A percentile compares a stretch with the other conserved stretches of the same genome.
Evolutionary conservation across 1,140 invertebrate species (phyloP).

Genomic region (Lepidurus apus): DNA sequence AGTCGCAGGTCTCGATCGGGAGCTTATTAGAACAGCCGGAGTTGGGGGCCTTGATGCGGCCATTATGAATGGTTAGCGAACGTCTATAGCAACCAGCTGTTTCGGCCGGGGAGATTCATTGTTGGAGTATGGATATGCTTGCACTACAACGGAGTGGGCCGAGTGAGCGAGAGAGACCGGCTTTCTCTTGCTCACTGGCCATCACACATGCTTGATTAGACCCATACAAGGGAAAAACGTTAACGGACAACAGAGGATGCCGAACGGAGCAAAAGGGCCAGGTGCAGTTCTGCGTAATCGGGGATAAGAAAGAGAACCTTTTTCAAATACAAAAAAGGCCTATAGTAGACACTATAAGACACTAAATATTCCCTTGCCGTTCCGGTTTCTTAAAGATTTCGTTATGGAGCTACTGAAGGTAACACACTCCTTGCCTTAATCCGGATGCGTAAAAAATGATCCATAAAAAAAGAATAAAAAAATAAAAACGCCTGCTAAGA

Average conservation of each 20-base stretch:
- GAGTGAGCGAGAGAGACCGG: neutral
- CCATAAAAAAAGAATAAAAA: too few species aligned
- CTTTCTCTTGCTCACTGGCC: slow-evolving; percentile 1
- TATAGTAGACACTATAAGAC: neutral
- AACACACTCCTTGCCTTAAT: too few species aligned
- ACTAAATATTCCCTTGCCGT: neutral
- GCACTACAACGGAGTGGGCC: neutral
- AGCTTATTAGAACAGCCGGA: too few species aligned
- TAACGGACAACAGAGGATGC: neutral
- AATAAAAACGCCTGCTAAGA: too few species aligned
- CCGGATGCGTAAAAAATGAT: too few species aligned
- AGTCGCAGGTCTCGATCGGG: too few species aligned
- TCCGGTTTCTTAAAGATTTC: neutral
- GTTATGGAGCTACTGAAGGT: too few species aligned
- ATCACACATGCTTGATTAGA: slow-evolving; percentile 22
- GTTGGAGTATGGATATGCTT: neutral
- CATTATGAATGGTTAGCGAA: too few species aligned
- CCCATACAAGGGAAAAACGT: neutral
- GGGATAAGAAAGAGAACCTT: neutral
- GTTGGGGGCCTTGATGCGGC: too few species aligned
- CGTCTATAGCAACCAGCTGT: too few species aligned
- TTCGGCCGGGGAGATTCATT: neutral
- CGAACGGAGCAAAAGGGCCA: neutral
- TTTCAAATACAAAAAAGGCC: neutral
- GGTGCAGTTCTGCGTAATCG: slow-evolving; percentile 13